These are phyloP conservation scores for Leptocoma aspasia DNA, from an alignment of 2,113 vertebrate species.

Conservation along the genomic window DNA sequence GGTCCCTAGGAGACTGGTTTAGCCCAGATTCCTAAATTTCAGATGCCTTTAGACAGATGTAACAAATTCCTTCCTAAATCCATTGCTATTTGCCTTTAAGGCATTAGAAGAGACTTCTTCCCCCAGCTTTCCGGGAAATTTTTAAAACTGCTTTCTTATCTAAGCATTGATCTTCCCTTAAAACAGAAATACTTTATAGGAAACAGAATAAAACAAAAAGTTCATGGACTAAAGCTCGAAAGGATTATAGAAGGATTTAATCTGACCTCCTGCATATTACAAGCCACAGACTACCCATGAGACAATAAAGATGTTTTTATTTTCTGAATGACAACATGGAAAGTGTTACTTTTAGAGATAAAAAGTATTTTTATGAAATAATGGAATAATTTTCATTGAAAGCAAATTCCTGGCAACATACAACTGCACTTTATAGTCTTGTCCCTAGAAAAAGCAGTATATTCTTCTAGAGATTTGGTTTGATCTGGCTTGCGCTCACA, in stretches of 20 bases:
- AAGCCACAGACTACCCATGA: neutral
- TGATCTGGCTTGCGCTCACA: neutral
- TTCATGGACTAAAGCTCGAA: neutral
- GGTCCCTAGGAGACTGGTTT: neutral
- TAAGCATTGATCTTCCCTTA: neutral
- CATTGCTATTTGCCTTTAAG: neutral
- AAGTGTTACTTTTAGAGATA: neutral
- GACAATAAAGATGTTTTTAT: neutral
- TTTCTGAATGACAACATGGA: neutral
- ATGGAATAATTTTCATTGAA: neutral
- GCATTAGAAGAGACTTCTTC: neutral
- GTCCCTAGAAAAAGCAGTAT: neutral
- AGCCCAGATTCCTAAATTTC: constrained; percentile 14
- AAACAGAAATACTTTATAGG: neutral
- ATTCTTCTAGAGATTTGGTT: neutral
- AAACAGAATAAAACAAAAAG: neutral
- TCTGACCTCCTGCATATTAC: neutral
- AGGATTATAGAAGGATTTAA: neutral
- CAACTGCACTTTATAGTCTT: neutral
- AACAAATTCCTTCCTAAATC: constrained; percentile 2
- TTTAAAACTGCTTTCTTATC: neutral
- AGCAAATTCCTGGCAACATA: neutral
- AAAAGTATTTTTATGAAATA: neutral
- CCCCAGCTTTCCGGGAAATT: neutral
- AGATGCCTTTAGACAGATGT: neutral